A percentile compares a stretch with the other conserved stretches of the same genome.
Evolutionary conservation across 2,113 vertebrate genomes (phyloP).

Genomic region (Tichodroma muraria): DNA sequence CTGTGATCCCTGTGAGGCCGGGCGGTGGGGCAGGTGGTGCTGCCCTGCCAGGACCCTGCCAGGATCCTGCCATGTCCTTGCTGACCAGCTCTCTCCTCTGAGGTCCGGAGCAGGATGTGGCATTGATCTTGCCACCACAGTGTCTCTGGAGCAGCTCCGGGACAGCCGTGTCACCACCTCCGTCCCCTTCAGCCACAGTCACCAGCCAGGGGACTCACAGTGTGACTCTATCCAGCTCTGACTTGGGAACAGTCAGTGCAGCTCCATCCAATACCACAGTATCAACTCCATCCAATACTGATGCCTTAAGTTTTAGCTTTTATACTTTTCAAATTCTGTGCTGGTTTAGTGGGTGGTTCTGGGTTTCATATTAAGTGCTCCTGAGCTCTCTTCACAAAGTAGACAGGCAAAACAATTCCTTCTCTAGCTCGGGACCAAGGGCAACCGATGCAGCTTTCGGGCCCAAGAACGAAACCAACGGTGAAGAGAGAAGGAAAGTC

Average conservation of each 20-base stretch:
- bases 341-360: too few relatives aligned
- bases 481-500: too few relatives aligned
- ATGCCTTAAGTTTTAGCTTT: too few relatives aligned
- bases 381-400: too few relatives aligned
- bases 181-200: rapidly evolving
- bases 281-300: too few relatives aligned
- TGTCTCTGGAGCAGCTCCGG: rapidly evolving
- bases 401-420: too few relatives aligned
- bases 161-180: rapidly evolving
- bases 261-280: not conserved
- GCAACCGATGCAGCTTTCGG: too few relatives aligned
- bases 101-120: rapidly evolving
- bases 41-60: not conserved
- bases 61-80: not conserved
- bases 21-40: not conserved
- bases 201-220: rapidly evolving
- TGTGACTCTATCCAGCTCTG: rapidly evolving
- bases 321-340: too few relatives aligned
- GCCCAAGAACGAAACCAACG: too few relatives aligned
- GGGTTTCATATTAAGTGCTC: too few relatives aligned
- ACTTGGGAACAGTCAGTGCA: rapidly evolving
- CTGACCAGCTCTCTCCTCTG: not conserved
- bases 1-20: rapidly evolving
- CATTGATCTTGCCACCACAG: rapidly evolving
- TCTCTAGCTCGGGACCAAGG: too few relatives aligned